Evolutionary conservation across 2,888 invertebrate genomes (phyloP), one percentile per base, ranked within the genome.

Genomic region (Cheilosia vernalis): DNA sequence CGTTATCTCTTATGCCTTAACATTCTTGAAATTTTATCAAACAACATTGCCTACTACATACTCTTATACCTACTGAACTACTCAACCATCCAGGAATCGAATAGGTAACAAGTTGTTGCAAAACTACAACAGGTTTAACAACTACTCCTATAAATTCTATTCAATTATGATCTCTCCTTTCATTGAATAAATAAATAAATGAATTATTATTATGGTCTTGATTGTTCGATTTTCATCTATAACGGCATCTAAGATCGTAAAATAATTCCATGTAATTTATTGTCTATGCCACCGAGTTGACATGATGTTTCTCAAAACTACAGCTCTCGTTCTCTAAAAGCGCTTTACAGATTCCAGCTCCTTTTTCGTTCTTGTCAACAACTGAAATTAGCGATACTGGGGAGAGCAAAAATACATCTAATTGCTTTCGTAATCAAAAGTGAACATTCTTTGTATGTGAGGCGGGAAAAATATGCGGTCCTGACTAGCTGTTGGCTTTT

Each of bases 181-280:
- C 49, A 44, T 67, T 67, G 67, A 21, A 10, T 60, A 10, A 60
- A 60, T 66, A 3, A 61, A 53, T 66, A 66, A 66, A 42, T 79
- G 42, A 64, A 33, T 51, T 7, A 17, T 60, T 66, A 37, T 21
- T 27, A 74, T 60, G 37, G n/a, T n/a, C n/a, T 17, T 61, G 27
- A 15, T 17, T 44, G 19, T 53, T 51, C 24, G 51, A 33, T 58
- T 21, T 19, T 13, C 51, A 33, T 33, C 42, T 30, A 5, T 56
- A 10, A 17, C 33, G 17, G 37, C 47, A 72, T 58, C 24, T 79
- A 19, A 55, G 49, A 9, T 40, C 10, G 30, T 66, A 74, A 49
- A 37, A 37, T 3, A 13, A 37, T 10, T 3, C 13, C 55, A 15
- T 27, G 5, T 24, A 24, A 24, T 13, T 24, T 51, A 30, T 33